A percentile compares a stretch with the other conserved stretches of the same genome.
These are phyloP conservation scores for Miltochrista miniata DNA, from an alignment of 2,888 invertebrate species.

Conservation along the genomic window DNA sequence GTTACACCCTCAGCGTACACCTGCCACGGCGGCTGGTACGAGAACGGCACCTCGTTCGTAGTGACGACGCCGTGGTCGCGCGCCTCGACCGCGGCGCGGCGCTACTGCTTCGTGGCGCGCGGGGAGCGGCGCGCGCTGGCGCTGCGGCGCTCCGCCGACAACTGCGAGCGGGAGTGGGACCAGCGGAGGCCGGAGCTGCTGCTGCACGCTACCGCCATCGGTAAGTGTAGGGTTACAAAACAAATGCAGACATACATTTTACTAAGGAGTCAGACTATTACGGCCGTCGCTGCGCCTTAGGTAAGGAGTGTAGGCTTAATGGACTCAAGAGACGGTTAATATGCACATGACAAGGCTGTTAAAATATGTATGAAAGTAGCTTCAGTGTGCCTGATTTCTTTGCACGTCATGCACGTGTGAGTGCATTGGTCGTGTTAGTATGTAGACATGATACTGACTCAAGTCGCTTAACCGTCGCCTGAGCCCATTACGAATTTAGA, in stretches of 20 bases:
- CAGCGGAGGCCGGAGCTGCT: constrained; percentile 77
- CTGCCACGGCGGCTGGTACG: constrained; percentile 95
- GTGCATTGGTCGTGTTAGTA: too few relatives aligned
- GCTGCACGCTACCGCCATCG: constrained; percentile 88
- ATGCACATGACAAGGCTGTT: neutral
- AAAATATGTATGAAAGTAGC: too few relatives aligned
- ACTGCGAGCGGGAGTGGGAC: constrained; percentile 81
- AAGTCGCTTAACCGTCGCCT: too few relatives aligned
- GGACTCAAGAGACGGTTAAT: neutral
- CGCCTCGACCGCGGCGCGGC: constrained; percentile 86
- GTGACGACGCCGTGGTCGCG: constrained; percentile 90
- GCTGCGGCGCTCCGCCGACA: constrained; percentile 85
- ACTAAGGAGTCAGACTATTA: too few relatives aligned
- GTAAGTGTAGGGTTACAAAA: too few relatives aligned
- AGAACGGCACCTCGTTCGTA: constrained; percentile 93
- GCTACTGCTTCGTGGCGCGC: constrained; percentile 91
- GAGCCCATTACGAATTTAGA: too few relatives aligned
- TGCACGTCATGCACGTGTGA: too few relatives aligned
- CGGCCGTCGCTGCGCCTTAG: too few relatives aligned
- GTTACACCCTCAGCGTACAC: constrained; percentile 96
- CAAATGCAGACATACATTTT: too few relatives aligned
- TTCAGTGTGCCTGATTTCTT: too few relatives aligned
- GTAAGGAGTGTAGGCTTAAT: too few relatives aligned
- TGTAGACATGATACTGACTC: too few relatives aligned
- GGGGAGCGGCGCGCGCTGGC: constrained; percentile 83